Percentiles rank a stretch among this genome's conserved stretches.
Evolutionary conservation across 2,888 invertebrate species (phyloP).

Genomic region (Slavum lentiscoides): DNA sequence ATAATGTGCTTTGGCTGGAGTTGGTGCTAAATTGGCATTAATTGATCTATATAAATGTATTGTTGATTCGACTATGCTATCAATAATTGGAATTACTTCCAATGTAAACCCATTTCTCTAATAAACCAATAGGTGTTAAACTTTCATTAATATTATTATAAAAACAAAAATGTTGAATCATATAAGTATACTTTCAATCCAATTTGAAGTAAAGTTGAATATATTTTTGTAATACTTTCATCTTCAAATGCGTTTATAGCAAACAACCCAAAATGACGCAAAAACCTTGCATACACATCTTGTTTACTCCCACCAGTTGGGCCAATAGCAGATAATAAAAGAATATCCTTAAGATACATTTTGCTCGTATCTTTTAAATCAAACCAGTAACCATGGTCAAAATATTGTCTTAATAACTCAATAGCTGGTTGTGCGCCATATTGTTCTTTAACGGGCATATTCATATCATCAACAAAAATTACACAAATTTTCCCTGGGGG

Average conservation of each 20-base stretch:
- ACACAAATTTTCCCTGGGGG: constrained; percentile 72
- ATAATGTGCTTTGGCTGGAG: constrained; percentile 83
- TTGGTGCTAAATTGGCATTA: constrained; percentile 72
- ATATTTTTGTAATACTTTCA: constrained; percentile 86
- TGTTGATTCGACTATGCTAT: constrained; percentile 78
- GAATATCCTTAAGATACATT: constrained; percentile 75
- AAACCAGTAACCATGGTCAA: constrained; percentile 79
- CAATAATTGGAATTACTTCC: constrained; percentile 70
- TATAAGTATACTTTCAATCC: constrained; percentile 61
- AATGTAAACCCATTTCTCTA: constrained; percentile 57
- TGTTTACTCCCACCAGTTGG: constrained; percentile 88
- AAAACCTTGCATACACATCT: constrained; percentile 80
- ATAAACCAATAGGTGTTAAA: constrained; percentile 9
- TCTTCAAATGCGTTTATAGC: constrained; percentile 85
- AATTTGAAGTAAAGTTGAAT: constrained; percentile 75
- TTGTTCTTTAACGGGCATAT: constrained; percentile 81
- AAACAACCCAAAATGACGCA: constrained; percentile 85
- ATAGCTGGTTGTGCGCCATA: constrained; percentile 86
- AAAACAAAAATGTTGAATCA: background rate
- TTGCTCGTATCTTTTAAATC: constrained; percentile 82
- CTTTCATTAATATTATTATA: too few species aligned
- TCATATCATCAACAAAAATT: constrained; percentile 86
- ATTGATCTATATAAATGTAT: constrained; percentile 78
- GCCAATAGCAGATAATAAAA: constrained; percentile 85
- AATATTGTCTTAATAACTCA: constrained; percentile 78